These are phyloP conservation scores for Halocynthia roretzi DNA, from an alignment of 23 tunicate genomes.

Conservation along the genomic window DNA sequence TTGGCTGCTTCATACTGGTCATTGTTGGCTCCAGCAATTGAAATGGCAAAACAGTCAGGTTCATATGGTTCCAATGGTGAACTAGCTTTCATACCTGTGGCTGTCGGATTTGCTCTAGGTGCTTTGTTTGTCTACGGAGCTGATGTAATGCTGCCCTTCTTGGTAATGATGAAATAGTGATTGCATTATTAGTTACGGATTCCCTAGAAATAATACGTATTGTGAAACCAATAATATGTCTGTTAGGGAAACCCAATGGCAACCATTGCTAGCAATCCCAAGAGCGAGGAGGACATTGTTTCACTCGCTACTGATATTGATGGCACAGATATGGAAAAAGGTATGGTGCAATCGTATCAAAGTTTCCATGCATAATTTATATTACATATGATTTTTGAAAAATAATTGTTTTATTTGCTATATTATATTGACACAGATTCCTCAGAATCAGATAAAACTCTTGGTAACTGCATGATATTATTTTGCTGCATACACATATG, in stretches of 20 bases:
- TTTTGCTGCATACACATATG: no score
- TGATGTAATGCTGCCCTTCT: slow-evolving; percentile 55
- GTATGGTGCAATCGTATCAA: not conserved
- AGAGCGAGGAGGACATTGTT: not conserved
- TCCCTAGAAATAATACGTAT: no score
- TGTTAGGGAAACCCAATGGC: slow-evolving; percentile 20
- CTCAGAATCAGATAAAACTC: no score
- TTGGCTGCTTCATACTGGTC: slow-evolving; percentile 98
- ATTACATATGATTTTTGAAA: no score
- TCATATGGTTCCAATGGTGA: slow-evolving; percentile 80
- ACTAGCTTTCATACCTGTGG: slow-evolving; percentile 67
- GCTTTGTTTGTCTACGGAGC: slow-evolving; percentile 84
- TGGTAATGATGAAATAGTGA: slow-evolving; percentile 32
- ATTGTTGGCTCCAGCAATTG: slow-evolving; percentile 85
- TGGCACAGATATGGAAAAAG: slow-evolving; percentile 30
- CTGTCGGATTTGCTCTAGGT: slow-evolving; percentile 79
- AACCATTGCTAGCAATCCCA: slow-evolving; percentile 18
- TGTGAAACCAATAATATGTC: not conserved
- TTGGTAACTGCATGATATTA: no score
- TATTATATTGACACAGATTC: no score
- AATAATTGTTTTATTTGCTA: no score
- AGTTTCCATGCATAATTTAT: no score
- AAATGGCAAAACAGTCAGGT: slow-evolving; percentile 51
- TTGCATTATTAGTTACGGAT: slow-evolving; percentile 3
- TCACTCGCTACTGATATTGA: not conserved